Percentiles rank a stretch among this genome's conserved stretches.
phyloP scores from a whole-genome alignment of 2,113 vertebrate species.

The Setophaga petechia region DNA sequence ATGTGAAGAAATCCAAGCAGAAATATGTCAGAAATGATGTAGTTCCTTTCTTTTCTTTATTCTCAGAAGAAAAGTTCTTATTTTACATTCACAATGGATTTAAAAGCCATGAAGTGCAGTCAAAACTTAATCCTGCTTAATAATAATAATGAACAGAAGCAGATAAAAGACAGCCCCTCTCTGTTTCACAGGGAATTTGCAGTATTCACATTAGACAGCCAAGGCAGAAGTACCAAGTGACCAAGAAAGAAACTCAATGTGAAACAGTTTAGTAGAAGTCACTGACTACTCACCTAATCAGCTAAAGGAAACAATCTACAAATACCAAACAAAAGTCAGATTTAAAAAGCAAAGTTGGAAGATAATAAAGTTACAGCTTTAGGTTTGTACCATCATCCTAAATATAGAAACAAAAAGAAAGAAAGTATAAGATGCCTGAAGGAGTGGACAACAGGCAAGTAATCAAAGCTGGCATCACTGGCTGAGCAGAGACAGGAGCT shows the following conservation, averaged over 20 bases:
- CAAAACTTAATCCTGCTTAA: not conserved
- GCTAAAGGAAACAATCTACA: not conserved
- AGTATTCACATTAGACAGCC: not conserved
- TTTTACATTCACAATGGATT: not conserved
- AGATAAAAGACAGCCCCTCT: not conserved
- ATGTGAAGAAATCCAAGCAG: not conserved
- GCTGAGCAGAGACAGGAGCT: not conserved
- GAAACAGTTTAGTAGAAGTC: not conserved
- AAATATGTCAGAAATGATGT: not conserved
- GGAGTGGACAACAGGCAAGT: slow-evolving; percentile 21
- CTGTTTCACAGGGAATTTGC: not conserved
- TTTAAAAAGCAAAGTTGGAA: not conserved
- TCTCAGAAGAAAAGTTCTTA: not conserved
- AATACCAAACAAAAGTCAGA: not conserved
- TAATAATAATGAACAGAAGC: not conserved
- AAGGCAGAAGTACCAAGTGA: not conserved
- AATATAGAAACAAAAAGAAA: not conserved
- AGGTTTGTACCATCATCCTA: not conserved
- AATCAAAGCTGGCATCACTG: slow-evolving; percentile 34
- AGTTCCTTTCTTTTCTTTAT: not conserved
- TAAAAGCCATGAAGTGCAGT: not conserved
- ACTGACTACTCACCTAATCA: not conserved
- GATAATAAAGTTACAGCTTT: not conserved
- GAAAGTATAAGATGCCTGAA: not conserved
- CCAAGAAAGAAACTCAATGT: not conserved